Percentiles rank a stretch among this genome's conserved stretches.
These are phyloP conservation scores for Tenthredo mesomela DNA, from an alignment of 2,888 invertebrate species.

Conservation along the genomic window DNA sequence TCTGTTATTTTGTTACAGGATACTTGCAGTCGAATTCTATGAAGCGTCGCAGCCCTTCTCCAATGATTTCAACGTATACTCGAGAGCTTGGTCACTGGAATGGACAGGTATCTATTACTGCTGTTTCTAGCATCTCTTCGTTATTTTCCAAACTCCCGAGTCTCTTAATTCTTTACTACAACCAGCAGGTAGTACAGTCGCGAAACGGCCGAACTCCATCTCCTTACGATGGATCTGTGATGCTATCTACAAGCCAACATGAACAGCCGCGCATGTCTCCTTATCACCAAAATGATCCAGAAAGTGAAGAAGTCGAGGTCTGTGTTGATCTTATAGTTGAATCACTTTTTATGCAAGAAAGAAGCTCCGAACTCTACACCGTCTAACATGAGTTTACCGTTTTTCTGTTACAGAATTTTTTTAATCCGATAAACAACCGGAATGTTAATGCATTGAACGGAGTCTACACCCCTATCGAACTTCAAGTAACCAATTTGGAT, in stretches of 20 bases:
- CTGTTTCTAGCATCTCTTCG: not conserved
- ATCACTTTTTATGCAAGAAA: not conserved
- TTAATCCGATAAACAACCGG: constrained; percentile 74
- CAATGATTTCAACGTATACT: constrained; percentile 67
- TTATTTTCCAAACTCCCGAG: constrained; percentile 23
- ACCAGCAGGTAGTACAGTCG: constrained; percentile 51
- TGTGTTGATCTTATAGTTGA: constrained; percentile 26
- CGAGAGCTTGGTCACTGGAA: constrained; percentile 70
- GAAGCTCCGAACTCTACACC: not conserved
- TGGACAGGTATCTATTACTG: constrained; percentile 65
- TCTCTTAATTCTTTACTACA: constrained; percentile 62
- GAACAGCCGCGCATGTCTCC: constrained; percentile 68
- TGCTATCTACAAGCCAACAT: constrained; percentile 65
- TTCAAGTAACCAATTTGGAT: constrained; percentile 86
- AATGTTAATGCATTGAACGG: constrained; percentile 64
- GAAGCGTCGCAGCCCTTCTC: constrained; percentile 73
- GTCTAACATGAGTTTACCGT: constrained; percentile 19
- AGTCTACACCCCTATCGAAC: constrained; percentile 79
- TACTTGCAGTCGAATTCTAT: constrained; percentile 65
- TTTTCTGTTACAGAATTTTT: constrained; percentile 69
- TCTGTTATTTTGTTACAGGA: constrained; percentile 57
- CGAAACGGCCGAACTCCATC: constrained; percentile 73
- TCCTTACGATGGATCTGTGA: constrained; percentile 69
- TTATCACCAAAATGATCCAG: constrained; percentile 70
- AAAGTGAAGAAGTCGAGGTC: constrained; percentile 75